Percentiles rank a stretch among this genome's conserved stretches.
Conservation (phyloP, 2,888 invertebrate genomes). For the Netelia melanura region DNA sequence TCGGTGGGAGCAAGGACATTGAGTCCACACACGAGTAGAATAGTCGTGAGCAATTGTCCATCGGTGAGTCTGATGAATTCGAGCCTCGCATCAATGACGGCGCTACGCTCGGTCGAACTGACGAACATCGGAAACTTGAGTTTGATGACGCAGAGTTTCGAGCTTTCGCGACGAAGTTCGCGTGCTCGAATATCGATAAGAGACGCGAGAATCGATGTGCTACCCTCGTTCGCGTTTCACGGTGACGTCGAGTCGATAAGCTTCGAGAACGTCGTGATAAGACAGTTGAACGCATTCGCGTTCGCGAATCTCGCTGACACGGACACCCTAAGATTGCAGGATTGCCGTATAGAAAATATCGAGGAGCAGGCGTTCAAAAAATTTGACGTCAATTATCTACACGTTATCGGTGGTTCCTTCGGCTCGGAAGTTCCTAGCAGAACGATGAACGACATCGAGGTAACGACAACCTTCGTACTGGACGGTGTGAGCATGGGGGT, state of each 20-base stretch:
- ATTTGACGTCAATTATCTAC: constrained; percentile 89
- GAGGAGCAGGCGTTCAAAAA: constrained; percentile 92
- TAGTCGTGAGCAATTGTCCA: constrained; percentile 89
- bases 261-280: constrained; percentile 88
- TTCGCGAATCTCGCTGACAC: constrained; percentile 90
- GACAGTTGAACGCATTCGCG: constrained; percentile 89
- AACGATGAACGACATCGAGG: constrained; percentile 90
- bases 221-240: constrained; percentile 88
- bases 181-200: constrained; percentile 83
- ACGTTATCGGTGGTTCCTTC: constrained; percentile 88
- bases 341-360: constrained; percentile 87
- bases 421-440: constrained; percentile 88
- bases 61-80: constrained; percentile 79
- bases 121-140: constrained; percentile 88
- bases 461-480: constrained; percentile 88
- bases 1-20: constrained; percentile 86
- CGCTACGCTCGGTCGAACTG: constrained; percentile 88
- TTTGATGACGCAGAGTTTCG: constrained; percentile 85
- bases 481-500: constrained; percentile 88
- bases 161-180: constrained; percentile 75
- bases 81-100: constrained; percentile 87
- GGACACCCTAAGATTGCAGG: constrained; percentile 88
- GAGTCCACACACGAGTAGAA: constrained; percentile 86
- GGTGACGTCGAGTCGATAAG: constrained; percentile 90
- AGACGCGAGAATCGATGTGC: constrained; percentile 84